Evolutionary conservation across 2,888 invertebrate species (phyloP), one percentile per base, ranked within the genome.

Genomic region (Morpho achilles): DNA sequence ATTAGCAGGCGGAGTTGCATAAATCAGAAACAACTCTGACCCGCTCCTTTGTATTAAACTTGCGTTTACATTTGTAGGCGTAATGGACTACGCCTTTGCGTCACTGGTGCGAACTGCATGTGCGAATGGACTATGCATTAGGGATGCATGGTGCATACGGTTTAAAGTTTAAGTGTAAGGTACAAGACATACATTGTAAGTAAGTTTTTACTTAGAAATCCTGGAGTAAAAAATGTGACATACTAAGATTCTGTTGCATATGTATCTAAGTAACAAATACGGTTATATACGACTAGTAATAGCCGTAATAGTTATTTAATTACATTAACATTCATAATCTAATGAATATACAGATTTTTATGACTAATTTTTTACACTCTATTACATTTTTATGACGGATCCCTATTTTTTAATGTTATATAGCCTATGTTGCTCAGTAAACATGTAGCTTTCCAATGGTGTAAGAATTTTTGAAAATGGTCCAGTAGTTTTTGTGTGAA

Each of bases 1-100:
- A 56, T 55, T 47, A 53, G 58, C 41, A 53, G 61, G 59, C 57
- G 63, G 58, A 45, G 52, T 40, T 9, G 54, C 23, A 41, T 62
- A 63, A 63, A 61, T 63, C 63, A 61, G 53, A 47, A 42, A 61
- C 63, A 60, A 60, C 61, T 16, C 61, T 39, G 42, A 57, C 59
- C 50, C 47, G 44, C 16, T 43, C 48, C 56, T 46, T 62, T 62
- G 60, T 62, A 58, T 64, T 56, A 60, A 59, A 62, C 51, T 40
- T 53, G n/a, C 45, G 53, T 49, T 50, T 55, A 58, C 52, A 39
- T 57, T 59, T 61, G 55, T 48, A 44, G 54, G 50, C 42, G 42
- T 50, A 40, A 58, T 42, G 52, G 53, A 49, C 59, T 41, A 51
- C 60, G 54, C 58, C 54, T 60, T 16, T 47, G 47, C n/a, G 23